Base-by-base conservation (phyloP, 1,140 invertebrate genomes). In the Aricia agestis region DNA sequence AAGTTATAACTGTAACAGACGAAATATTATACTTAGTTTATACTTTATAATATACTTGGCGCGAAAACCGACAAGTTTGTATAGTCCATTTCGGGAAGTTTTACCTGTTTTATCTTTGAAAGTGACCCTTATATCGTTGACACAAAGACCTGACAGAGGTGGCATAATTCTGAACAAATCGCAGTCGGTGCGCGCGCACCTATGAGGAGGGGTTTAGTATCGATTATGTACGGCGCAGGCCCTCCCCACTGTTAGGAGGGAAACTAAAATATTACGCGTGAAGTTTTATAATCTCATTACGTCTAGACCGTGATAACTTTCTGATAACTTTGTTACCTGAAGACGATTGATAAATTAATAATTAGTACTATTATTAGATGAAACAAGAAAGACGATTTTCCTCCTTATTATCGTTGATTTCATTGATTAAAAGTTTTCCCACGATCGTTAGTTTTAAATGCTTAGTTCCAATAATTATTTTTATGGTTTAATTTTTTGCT, bases 161-260 rank as follows among this genome's bases (percentile, higher is more conserved):
- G 0, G 9, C 5, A 36, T 9, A 9, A 36, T 7, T 36, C 2
- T 6, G 36, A 9, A 36, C 36, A 5, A 36, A 36, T 36, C 36
- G 36, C 41, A 61, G 58, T 59, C 18, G 36, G 84, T 85, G 86
- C 85, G 86, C 87, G 87, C 86, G 87, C 36, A 67, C 19, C 74
- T 32, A 68, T 69, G 61, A 72, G 79, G 82, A 82, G 86, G 81
- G 83, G 83, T 83, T 76, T 74, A 52, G 85, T 90, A 90, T 90
- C 83, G 87, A 90, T 88, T 84, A 63, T 76, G 76, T 78, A 78
- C 79, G 78, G 75, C 76, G 74, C 75, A 80, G 72, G 76, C 78
- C 71, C 76, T 82, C 82, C 86, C 82, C 80, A 76, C 76, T 73
- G 76, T 82, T 84, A 80, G 81, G 81, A 85, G 83, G 80, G 83